Evolutionary conservation across 2,888 invertebrate species (phyloP), one percentile per base, ranked within the genome.

Genomic region (Pilophorus perplexus): DNA sequence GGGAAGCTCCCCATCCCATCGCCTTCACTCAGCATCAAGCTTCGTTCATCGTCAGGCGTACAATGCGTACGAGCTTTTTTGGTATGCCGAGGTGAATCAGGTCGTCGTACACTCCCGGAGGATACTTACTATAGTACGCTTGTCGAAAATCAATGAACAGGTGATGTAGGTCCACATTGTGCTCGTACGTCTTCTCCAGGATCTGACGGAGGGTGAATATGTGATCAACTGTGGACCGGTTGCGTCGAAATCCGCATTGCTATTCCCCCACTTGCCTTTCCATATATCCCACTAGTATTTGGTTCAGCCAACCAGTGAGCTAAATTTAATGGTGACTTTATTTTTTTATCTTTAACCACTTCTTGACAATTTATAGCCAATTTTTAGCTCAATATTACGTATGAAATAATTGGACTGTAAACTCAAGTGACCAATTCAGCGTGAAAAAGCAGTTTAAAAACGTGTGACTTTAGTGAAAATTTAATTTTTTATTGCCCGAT

Each of bases 171-270:
- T 38, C 22, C 2, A 55, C 18, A 18, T 37, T 55, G 16, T 55
- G 4, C 38, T 55, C 55, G 33, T 55, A 37, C 2, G 38, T 33
- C 33, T 55, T 55, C 33, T 33, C 25, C 5, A 23, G 50, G 23
- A 50, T 50, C 25, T 23, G 50, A 6, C 50, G 16, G 27, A 62
- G 27, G 4, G 42, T 59, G 42, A 59, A 59, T 3, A 59, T 59
- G 23, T 59, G 42, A 14, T 59, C 59, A 2, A 59, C 5, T 2
- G 59, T 59, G 12, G 40, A 23, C 2, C 42, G 38, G n/a, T 59
- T 59, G 2, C 14, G 8, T 8, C 55, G 16, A 18, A 55, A 28
- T 16, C 55, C 55, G 22, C 55, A 33, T 27, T 55, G 55, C 16
- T 55, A 37, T 16, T 55, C 55, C 16, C 37, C 37, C 14, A 55